phyloP scores from a whole-genome alignment of 2,888 invertebrate species.

The Himalopsyche kuldschensis region DNA sequence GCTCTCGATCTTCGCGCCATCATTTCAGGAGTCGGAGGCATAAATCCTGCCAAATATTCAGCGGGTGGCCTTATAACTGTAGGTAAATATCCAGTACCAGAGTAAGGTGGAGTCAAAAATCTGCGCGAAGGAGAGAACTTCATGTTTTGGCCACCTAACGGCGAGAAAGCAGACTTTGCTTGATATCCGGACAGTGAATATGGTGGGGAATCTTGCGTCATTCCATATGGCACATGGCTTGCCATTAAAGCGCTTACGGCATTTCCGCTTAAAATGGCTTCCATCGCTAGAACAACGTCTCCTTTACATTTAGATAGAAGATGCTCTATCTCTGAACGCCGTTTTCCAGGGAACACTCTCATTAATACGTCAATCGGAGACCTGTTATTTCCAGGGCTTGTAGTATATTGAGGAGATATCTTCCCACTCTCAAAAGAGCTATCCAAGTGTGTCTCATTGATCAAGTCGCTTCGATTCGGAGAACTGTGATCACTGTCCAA shows the following conservation, averaged over 20 bases:
- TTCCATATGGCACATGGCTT: constrained; percentile 48
- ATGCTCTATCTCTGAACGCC: constrained; percentile 83
- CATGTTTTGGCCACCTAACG: constrained; percentile 65
- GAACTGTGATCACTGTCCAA: constrained; percentile 37
- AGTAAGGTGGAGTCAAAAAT: constrained; percentile 80
- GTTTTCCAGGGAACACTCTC: constrained; percentile 86
- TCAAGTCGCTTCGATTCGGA: constrained; percentile 34
- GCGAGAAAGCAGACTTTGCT: constrained; percentile 78
- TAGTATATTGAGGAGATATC: constrained; percentile 44
- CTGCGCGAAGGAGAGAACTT: constrained; percentile 71
- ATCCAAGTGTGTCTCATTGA: constrained; percentile 39
- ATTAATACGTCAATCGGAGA: constrained; percentile 87
- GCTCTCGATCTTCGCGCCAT: constrained; percentile 55
- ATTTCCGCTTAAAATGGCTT: constrained; percentile 77
- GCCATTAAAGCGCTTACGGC: constrained; percentile 41
- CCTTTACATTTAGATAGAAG: constrained; percentile 82
- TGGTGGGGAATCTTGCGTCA: constrained; percentile 54
- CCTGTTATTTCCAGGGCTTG: constrained; percentile 53
- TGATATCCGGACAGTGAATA: constrained; percentile 55
- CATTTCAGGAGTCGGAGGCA: constrained; percentile 53
- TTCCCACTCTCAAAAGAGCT: constrained; percentile 41
- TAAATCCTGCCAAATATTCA: constrained; percentile 54
- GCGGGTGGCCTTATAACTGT: constrained; percentile 70
- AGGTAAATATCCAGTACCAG: constrained; percentile 80
- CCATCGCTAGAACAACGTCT: constrained; percentile 91